Percentiles rank a stretch among this genome's conserved stretches.
Conservation (phyloP, 2,888 invertebrate genomes). For the Ophioninae sp. region DNA sequence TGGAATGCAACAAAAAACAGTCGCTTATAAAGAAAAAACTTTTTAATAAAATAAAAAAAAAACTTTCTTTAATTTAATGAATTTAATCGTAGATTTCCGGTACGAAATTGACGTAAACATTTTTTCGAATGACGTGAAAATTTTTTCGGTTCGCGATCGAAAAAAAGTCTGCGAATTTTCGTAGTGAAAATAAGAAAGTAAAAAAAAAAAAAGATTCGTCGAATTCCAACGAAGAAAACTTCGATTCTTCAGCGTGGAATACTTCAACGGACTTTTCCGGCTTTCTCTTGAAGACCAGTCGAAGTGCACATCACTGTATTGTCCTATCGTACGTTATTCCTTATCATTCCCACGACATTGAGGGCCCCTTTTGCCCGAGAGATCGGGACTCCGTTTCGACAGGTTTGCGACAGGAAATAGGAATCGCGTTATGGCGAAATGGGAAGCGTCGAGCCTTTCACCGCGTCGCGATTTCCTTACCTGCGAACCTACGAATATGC, state of each 20-base stretch:
- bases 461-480: conserved; percentile 52
- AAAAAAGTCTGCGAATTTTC: no score
- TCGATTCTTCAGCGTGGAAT: background rate
- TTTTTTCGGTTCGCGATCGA: no score
- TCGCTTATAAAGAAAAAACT: no score
- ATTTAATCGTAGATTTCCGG: no score
- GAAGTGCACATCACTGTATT: conserved; percentile 73
- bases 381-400: conserved; percentile 50
- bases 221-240: no score
- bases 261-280: background rate
- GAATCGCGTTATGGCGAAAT: background rate
- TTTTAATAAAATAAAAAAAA: no score
- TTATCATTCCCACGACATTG: conserved; percentile 36
- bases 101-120: no score
- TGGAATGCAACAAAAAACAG: no score
- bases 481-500: background rate
- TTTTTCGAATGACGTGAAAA: no score
- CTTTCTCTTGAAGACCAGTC: conserved; percentile 10
- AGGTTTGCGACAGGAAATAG: conserved; percentile 53
- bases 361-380: conserved; percentile 47
- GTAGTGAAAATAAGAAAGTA: background rate
- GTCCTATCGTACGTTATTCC: conserved; percentile 69
- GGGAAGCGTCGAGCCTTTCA: conserved; percentile 60
- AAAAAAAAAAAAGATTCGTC: background rate
- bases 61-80: no score